Evolutionary conservation across 2,797 vertebrate genomes (phyloP), one percentile per base, ranked within the genome.

Genomic region (Anguilla marmorata): DNA sequence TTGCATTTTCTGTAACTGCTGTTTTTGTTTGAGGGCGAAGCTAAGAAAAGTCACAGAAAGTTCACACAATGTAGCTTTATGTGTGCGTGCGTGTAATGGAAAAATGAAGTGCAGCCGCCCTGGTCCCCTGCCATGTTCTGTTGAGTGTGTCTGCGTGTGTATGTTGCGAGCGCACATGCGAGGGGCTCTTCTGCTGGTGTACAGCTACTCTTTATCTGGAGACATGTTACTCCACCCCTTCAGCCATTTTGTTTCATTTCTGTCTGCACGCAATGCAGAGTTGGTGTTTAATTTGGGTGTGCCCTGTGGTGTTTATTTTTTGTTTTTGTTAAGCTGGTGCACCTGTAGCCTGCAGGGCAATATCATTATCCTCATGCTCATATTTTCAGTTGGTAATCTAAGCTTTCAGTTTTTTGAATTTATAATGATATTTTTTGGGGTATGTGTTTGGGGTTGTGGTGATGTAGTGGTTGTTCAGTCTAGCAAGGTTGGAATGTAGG

Each of bases 1-100:
- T 95, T 93, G 93, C 90, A 92, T 93, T 92, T 92, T 93, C 91
- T 92, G 90, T 93, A 92, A 94, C 93, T 80, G 89, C 91, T 89
- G 91, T 93, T 90, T 93, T 92, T 94, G 92, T 93, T 91, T 85
- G 87, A 76, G 86, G 85, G 87, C 19, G 33, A 92, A 91, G 90
- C 85, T 91, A 91, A 93, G 88, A 85, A 86, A 91, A 93, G 93
- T 94, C 93, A 93, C 89, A 86, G 91, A 91, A 89, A 94, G 92
- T 93, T 89, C 89, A 92, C 86, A 83, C 86, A 85, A 87, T 89
- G 86, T 84, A 89, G 86, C 82, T 89, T 89, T 89, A 85, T 76
- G 16, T 58, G 63, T 74, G 85, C 33, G 52, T 87, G 86, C 84
- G 63, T 86, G 79, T 63, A 89, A 86, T 89, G 85, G 80, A 89